Conservation (phyloP, 1,140 invertebrate genomes). For the Caenorhabditis tropicalis region DNA sequence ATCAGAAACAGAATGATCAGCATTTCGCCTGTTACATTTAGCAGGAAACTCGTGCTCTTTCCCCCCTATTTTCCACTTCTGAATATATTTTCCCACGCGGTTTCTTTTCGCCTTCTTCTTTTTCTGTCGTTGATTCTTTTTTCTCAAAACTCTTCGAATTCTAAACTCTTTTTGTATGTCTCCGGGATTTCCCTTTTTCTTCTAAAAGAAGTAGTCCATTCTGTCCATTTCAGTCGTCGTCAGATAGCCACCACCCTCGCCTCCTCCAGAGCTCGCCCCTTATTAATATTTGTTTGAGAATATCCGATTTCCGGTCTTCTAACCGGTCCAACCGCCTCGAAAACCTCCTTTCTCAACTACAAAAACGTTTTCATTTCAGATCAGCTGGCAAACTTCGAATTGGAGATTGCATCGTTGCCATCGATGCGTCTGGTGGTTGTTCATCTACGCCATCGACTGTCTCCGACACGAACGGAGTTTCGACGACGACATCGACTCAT, state of each 20-base stretch:
- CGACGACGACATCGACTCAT: not conserved
- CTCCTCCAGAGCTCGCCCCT: not conserved
- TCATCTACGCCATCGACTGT: conserved; percentile 11
- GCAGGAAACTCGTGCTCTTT: not conserved
- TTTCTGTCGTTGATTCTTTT: not conserved
- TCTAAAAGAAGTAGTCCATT: not conserved
- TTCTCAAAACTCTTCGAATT: not conserved
- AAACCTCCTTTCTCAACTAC: not conserved
- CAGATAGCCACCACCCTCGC: conserved; percentile 3
- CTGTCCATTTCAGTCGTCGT: not conserved
- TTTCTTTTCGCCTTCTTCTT: no score
- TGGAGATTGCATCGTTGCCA: conserved; percentile 48
- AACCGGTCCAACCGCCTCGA: no score
- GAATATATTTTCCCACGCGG: conserved; percentile 26
- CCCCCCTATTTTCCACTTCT: not conserved
- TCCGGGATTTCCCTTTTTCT: not conserved
- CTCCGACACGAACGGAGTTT: conserved; percentile 3
- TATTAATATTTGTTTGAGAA: conserved; percentile 45
- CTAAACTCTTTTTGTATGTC: not conserved
- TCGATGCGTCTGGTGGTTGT: conserved; percentile 32
- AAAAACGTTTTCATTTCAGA: conserved; percentile 35
- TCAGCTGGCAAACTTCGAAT: conserved; percentile 52
- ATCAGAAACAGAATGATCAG: not conserved
- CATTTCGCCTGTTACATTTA: not conserved
- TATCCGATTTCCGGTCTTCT: conserved; percentile 18